A percentile compares a stretch with the other conserved stretches of the same genome.
Evolutionary conservation across 2,888 invertebrate species (phyloP).

Genomic region (Apocheima hispidaria): DNA sequence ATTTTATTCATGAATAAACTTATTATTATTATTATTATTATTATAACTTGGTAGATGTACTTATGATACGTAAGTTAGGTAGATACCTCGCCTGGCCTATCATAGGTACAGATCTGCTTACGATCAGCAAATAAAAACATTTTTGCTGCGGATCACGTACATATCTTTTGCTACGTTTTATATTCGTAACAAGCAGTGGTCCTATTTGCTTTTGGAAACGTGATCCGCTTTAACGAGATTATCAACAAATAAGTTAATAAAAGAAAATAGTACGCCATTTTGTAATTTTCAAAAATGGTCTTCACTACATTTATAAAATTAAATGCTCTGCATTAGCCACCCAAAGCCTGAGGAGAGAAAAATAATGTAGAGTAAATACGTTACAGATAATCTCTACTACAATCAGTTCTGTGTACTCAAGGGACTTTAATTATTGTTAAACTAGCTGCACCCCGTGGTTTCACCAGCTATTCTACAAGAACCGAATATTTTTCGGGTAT

Average conservation of each 20-base stretch:
- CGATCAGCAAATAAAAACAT: conserved; percentile 37
- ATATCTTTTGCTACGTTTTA: conserved; percentile 57
- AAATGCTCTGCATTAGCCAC: neutral
- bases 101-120: conserved; percentile 16
- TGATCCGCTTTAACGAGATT: conserved; percentile 51
- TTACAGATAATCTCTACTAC: neutral
- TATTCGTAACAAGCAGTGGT: conserved; percentile 49
- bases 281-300: neutral
- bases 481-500: too few relatives aligned
- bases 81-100: neutral
- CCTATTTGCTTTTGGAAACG: conserved; percentile 49
- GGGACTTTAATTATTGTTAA: too few relatives aligned
- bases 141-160: conserved; percentile 51
- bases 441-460: too few relatives aligned
- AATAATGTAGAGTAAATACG: neutral
- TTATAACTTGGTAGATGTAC: neutral
- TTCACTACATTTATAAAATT: neutral
- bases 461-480: too few relatives aligned
- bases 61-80: neutral
- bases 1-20: too few relatives aligned
- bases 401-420: neutral
- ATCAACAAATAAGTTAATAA: conserved; percentile 29
- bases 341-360: neutral
- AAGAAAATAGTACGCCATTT: neutral
- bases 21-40: too few relatives aligned